These are phyloP conservation scores for Folsomia candida DNA, from an alignment of 2,888 invertebrate genomes.

Conservation along the genomic window DNA sequence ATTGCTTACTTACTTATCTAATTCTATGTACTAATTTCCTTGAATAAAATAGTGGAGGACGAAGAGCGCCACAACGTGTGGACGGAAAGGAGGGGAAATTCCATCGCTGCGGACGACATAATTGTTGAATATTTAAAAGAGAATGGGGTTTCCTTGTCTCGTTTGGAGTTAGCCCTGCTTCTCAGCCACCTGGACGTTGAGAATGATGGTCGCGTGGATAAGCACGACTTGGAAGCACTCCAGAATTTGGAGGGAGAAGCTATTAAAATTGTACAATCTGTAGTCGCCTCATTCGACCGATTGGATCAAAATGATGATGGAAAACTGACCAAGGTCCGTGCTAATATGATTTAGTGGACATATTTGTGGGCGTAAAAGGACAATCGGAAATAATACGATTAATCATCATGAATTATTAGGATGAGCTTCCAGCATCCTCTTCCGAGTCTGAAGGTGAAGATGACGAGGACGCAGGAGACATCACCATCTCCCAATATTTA, in stretches of 20 bases:
- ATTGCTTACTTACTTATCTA: not conserved
- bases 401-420: conserved; percentile 8
- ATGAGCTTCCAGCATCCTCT: conserved; percentile 12
- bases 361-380: too few species aligned
- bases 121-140: not conserved
- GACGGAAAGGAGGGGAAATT: conserved; percentile 4
- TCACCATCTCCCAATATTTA: conserved; percentile 15
- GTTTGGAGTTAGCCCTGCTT: not conserved
- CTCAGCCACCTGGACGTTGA: not conserved
- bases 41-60: too few species aligned
- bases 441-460: not conserved
- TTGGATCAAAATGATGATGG: conserved; percentile 32
- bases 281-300: conserved; percentile 12
- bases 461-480: not conserved
- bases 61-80: conserved; percentile 28
- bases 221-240: not conserved
- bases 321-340: conserved; percentile 9
- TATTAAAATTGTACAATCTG: conserved; percentile 8
- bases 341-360: not conserved
- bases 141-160: not conserved
- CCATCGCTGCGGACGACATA: not conserved
- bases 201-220: not conserved
- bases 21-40: too few species aligned
- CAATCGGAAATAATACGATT: too few species aligned
- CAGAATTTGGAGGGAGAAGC: conserved; percentile 10